Evolutionary conservation across 2,797 vertebrate species (phyloP).

Genomic region (Psittacula echo): DNA sequence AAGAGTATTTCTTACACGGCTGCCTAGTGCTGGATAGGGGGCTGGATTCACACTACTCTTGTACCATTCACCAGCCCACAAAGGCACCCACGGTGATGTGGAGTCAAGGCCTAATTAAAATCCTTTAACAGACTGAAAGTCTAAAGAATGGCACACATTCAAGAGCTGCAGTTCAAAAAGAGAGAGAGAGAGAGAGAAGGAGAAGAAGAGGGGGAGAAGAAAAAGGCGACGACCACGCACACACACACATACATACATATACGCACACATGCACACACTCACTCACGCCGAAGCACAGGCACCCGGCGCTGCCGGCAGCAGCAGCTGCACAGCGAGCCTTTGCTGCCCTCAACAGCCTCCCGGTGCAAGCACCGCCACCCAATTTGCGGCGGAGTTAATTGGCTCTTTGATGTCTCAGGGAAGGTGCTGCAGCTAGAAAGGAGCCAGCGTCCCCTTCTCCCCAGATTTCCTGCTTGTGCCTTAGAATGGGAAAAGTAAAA

Average conservation of each 20-base stretch:
- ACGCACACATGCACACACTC: neutral
- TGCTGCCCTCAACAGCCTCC: constrained; percentile 90
- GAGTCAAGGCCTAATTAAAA: constrained; percentile 88
- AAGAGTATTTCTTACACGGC: constrained; percentile 79
- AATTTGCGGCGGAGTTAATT: constrained; percentile 94
- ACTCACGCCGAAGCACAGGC: neutral
- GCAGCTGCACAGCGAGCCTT: constrained; percentile 80
- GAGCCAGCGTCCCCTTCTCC: constrained; percentile 76
- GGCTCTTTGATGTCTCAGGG: constrained; percentile 94
- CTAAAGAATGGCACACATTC: constrained; percentile 78
- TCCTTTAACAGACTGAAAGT: constrained; percentile 82
- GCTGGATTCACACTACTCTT: constrained; percentile 78
- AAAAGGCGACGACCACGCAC: neutral
- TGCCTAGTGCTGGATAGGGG: constrained; percentile 76
- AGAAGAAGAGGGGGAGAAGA: neutral
- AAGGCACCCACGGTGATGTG: constrained; percentile 80
- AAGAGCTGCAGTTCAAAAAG: constrained; percentile 75
- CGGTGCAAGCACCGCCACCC: constrained; percentile 87
- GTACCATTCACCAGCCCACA: constrained; percentile 83
- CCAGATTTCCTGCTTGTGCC: constrained; percentile 79
- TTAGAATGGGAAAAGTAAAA: constrained; percentile 49
- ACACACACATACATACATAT: neutral
- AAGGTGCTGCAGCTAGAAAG: constrained; percentile 83
- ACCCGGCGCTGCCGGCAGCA: constrained; percentile 69
- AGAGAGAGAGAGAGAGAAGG: neutral